These are phyloP conservation scores for Yoshiicerus persimilis DNA, from an alignment of 1,140 invertebrate genomes.

Conservation along the genomic window DNA sequence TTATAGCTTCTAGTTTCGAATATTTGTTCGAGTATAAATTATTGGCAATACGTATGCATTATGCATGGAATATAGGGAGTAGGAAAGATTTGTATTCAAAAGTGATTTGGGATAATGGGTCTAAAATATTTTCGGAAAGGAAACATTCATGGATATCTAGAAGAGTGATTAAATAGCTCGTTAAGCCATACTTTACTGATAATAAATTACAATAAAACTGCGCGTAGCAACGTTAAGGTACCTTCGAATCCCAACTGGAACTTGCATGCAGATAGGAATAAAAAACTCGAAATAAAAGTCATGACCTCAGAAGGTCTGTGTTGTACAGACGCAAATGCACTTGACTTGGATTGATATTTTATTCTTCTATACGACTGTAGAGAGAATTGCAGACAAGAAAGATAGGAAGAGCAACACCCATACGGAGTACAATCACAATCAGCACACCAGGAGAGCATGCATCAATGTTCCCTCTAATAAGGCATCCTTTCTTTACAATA, in stretches of 20 bases:
- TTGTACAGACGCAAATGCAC: background rate
- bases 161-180: background rate
- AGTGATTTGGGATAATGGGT: background rate
- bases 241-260: background rate
- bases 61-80: background rate
- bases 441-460: background rate
- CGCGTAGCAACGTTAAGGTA: background rate
- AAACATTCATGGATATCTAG: background rate
- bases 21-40: background rate
- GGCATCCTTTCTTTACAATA: background rate
- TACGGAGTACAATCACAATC: constrained; percentile 10
- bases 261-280: background rate
- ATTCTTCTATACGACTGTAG: background rate
- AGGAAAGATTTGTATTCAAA: too few species aligned
- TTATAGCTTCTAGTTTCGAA: background rate
- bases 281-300: background rate
- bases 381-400: background rate
- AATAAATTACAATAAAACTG: background rate
- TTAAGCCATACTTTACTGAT: background rate
- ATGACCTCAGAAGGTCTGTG: background rate
- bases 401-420: background rate
- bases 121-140: background rate
- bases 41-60: background rate
- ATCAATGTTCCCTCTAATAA: constrained; percentile 9
- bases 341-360: background rate